Conservation (phyloP, 2,113 vertebrate species). For the Silurus meridionalis region DNA sequence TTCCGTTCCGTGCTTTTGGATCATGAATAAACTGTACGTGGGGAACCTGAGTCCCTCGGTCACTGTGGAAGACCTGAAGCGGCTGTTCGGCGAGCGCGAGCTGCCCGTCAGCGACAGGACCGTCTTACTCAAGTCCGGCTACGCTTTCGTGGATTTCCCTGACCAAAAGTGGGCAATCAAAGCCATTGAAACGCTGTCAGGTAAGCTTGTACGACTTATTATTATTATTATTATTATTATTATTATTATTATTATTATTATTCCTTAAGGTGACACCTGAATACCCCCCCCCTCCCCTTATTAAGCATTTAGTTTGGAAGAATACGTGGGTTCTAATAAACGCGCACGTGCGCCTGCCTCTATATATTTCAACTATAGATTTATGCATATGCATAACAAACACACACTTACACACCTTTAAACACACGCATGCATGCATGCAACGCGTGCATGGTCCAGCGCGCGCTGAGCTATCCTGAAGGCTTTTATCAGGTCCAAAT, state of each 20-base stretch:
- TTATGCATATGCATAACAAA: too few species aligned
- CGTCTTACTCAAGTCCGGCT: slow-evolving; percentile 88
- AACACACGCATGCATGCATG: neutral
- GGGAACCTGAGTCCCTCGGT: slow-evolving; percentile 93
- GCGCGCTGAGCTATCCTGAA: slow-evolving; percentile 1
- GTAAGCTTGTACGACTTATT: slow-evolving; percentile 58
- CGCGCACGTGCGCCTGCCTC: neutral
- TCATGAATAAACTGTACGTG: slow-evolving; percentile 95
- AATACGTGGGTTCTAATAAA: neutral
- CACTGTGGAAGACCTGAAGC: slow-evolving; percentile 89
- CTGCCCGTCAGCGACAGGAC: slow-evolving; percentile 84
- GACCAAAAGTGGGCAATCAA: slow-evolving; percentile 93
- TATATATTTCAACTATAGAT: too few species aligned
- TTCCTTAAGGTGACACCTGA: neutral
- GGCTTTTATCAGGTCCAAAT: neutral
- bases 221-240: too few species aligned
- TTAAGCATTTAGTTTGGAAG: neutral
- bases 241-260: neutral
- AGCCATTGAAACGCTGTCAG: slow-evolving; percentile 88
- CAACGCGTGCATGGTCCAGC: neutral
- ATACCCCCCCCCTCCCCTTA: neutral
- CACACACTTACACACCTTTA: neutral
- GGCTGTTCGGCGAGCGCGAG: slow-evolving; percentile 86
- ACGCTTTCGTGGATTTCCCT: slow-evolving; percentile 94
- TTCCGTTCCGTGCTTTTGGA: slow-evolving; percentile 66